These are phyloP conservation scores for Meiosimyza decipiens DNA, from an alignment of 2,888 invertebrate genomes.

Conservation along the genomic window DNA sequence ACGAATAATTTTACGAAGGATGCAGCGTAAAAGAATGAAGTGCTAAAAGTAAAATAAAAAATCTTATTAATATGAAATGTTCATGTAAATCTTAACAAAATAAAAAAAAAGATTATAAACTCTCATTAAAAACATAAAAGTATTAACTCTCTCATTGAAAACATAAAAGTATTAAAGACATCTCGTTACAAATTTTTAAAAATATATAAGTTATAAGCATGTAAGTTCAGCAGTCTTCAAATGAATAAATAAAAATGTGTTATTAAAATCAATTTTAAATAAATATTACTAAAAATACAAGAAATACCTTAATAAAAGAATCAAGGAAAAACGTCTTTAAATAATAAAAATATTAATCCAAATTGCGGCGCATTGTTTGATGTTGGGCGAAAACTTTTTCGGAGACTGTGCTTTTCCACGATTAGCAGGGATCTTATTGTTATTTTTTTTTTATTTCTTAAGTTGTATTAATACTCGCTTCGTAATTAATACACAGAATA, in stretches of 20 bases:
- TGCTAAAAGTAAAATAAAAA: too few species aligned
- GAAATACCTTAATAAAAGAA: constrained; percentile 1
- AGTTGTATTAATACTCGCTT: too few species aligned
- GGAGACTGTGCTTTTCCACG: too few species aligned
- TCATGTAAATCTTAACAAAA: neutral
- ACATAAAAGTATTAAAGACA: constrained; percentile 22
- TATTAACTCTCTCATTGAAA: neutral
- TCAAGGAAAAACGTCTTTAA: constrained; percentile 31
- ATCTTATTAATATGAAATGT: neutral
- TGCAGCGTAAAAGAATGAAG: too few species aligned
- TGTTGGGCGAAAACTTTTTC: too few species aligned
- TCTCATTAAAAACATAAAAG: neutral
- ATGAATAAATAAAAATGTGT: constrained; percentile 37
- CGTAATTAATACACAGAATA: too few species aligned
- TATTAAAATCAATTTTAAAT: constrained; percentile 39
- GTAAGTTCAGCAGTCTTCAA: constrained; percentile 29
- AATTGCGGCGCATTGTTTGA: neutral
- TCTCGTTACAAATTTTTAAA: constrained; percentile 24
- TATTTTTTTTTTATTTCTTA: too few species aligned
- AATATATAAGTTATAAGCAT: constrained; percentile 35
- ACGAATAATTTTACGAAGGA: too few species aligned
- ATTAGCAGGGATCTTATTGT: too few species aligned
- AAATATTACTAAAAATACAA: constrained; percentile 35
- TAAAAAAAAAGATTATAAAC: neutral
- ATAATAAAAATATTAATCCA: constrained; percentile 32